A percentile compares a stretch with the other conserved stretches of the same genome.
Conservation (phyloP, 2,888 invertebrate species). For the Agrotis exclamationis region DNA sequence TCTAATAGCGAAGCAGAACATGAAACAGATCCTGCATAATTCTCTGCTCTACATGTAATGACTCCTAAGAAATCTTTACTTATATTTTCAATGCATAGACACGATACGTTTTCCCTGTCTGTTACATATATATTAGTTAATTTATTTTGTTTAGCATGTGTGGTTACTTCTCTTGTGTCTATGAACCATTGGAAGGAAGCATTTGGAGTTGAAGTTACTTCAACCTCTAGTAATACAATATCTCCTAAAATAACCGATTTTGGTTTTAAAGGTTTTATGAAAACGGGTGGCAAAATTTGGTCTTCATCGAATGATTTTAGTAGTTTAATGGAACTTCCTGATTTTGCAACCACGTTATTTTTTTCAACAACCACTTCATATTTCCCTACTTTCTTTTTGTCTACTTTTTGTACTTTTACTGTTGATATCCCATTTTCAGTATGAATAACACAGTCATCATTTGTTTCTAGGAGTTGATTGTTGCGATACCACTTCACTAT, state of each 20-base stretch:
- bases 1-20: constrained; percentile 94
- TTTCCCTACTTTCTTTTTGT: constrained; percentile 95
- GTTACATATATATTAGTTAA: constrained; percentile 94
- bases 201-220: constrained; percentile 94
- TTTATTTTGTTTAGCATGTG: constrained; percentile 89
- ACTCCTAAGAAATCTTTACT: constrained; percentile 93
- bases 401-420: constrained; percentile 92
- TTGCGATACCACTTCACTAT: constrained; percentile 96
- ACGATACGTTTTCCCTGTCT: constrained; percentile 94
- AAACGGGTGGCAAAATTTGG: constrained; percentile 93
- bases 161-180: constrained; percentile 93
- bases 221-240: constrained; percentile 94
- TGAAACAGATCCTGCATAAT: constrained; percentile 97
- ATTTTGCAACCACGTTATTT: constrained; percentile 94
- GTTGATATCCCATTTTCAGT: constrained; percentile 92
- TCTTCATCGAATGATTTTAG: constrained; percentile 91
- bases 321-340: constrained; percentile 96
- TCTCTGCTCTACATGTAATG: constrained; percentile 97
- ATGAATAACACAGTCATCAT: constrained; percentile 91
- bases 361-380: constrained; percentile 97
- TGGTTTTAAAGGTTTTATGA: constrained; percentile 93
- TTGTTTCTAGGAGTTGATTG: constrained; percentile 93
- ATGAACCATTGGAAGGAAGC: constrained; percentile 97
- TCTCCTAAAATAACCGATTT: constrained; percentile 94
- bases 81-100: constrained; percentile 94